phyloP scores from a whole-genome alignment of 2,797 vertebrate genomes.

The Rhincodon typus region DNA sequence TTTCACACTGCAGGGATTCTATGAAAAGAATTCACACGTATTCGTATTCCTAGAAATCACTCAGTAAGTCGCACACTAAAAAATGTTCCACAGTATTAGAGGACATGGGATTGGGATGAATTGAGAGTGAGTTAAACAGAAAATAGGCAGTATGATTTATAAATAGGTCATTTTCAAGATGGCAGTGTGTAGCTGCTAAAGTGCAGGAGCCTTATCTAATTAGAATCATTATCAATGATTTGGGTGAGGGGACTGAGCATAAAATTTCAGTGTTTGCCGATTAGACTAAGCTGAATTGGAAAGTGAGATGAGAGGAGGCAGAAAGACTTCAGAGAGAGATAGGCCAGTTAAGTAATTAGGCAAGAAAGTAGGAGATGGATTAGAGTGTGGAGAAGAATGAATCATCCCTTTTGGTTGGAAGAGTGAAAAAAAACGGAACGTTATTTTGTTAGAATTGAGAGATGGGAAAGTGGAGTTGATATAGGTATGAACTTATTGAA shows the following conservation, averaged over 20 bases:
- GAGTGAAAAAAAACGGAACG: neutral
- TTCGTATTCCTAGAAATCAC: neutral
- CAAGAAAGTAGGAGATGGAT: neutral
- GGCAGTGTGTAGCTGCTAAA: neutral
- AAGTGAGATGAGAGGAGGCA: neutral
- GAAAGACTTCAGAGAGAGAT: neutral
- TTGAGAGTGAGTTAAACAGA: neutral
- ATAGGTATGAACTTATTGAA: neutral
- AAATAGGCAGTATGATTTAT: neutral
- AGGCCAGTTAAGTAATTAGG: neutral
- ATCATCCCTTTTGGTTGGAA: neutral
- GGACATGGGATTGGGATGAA: neutral
- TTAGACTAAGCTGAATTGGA: neutral
- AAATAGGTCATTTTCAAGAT: neutral
- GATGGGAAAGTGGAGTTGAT: neutral
- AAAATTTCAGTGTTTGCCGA: neutral
- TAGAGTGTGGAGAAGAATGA: neutral
- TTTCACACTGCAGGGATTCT: too few relatives aligned
- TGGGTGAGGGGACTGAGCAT: neutral
- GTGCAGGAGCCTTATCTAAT: neutral
- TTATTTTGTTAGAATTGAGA: neutral
- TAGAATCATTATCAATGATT: neutral
- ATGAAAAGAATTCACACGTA: too few relatives aligned
- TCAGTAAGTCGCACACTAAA: too few relatives aligned
- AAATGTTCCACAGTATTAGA: neutral